Conservation (phyloP, 53 echinoderm and acorn worm species). For the Antedon mediterranea region DNA sequence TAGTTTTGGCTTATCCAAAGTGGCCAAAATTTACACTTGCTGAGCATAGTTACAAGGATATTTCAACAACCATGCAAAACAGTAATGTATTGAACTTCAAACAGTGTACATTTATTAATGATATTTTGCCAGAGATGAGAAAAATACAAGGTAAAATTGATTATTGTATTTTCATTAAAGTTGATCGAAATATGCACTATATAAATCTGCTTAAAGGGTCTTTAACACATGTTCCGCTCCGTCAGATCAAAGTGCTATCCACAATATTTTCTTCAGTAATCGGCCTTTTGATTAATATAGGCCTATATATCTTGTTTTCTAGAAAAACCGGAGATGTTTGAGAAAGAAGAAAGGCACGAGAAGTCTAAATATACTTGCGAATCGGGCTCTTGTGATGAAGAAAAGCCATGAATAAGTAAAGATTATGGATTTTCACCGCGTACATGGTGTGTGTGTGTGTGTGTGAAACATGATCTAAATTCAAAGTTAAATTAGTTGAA, state of each 20-base stretch:
- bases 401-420: background rate
- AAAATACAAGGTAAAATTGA: background rate
- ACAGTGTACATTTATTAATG: background rate
- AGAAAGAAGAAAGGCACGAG: background rate
- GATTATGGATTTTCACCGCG: too few species aligned
- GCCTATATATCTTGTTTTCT: background rate
- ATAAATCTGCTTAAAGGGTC: too few species aligned
- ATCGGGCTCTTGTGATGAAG: background rate
- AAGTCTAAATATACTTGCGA: background rate
- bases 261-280: too few species aligned
- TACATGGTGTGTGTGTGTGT: too few species aligned
- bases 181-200: too few species aligned
- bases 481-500: too few species aligned
- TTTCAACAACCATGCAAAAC: background rate
- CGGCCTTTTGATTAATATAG: too few species aligned
- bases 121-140: background rate
- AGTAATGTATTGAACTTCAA: background rate
- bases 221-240: too few species aligned
- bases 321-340: background rate
- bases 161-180: background rate
- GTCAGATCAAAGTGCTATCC: too few species aligned
- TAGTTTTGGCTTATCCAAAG: background rate
- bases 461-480: too few species aligned
- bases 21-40: background rate
- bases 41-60: background rate